Evolutionary conservation across 1,140 invertebrate species (phyloP), one percentile per base, ranked within the genome.

Genomic region (Eriosoma lanigerum): DNA sequence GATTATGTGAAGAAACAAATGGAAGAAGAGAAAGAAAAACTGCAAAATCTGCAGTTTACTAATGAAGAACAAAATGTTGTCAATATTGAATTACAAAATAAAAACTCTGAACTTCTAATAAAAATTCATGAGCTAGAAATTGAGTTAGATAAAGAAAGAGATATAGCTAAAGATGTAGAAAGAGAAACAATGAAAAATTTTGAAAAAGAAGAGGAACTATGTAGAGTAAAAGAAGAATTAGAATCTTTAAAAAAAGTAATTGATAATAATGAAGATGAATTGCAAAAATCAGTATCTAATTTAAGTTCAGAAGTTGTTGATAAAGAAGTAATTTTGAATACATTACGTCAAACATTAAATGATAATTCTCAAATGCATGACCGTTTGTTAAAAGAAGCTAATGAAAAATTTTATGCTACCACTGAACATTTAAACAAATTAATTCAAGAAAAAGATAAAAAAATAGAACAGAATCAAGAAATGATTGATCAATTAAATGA

Each of bases 401-500:
- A 60, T 78, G 75, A 78, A 24, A 78, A 78, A 48, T 48, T 78
- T 48, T 29, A n/a, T 60, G 12, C 75, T 19, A 78, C 75, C 1
- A 78, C 75, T 15, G 75, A 78, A 60, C 56, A 38, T 0, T 44
- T 78, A 48, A 78, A 60, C 17, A 78, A 78, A 60, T 12, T 62
- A n/a, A 78, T 78, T n/a, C 56, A 78, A 78, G 75, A 78, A 48
- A 78, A 78, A 26, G 21, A 78, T 48, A 78, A 78, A 62, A 62
- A 78, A 78, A 46, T 78, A 12, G 75, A 78, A 78, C 75, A 62
- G 26, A 78, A 46, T 60, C 75, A 78, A 78, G 75, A 78, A 12
- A 78, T 78, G 75, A 78, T 78, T 46, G 75, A 78, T 10, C 75
- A 78, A 58, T 78, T 78, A 60, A 78, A 60, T 12, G 75, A 78